Evolutionary conservation across 2,113 vertebrate species (phyloP).

Genomic region (Scartelaos histophorus): DNA sequence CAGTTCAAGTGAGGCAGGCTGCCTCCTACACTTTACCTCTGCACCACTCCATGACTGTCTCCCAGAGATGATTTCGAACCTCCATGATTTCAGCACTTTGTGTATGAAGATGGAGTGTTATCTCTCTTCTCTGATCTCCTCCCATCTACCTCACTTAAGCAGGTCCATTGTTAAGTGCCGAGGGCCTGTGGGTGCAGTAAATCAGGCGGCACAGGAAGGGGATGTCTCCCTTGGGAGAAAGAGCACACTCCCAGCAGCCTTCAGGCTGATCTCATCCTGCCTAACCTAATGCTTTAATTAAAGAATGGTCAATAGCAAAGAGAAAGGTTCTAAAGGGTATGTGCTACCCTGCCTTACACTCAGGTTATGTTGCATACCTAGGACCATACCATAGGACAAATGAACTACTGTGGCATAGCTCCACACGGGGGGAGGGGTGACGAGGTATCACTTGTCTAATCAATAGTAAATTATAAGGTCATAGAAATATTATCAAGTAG

Average conservation of each 20-base stretch:
- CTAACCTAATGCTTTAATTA: slow-evolving; percentile 69
- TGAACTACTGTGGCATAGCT: neutral
- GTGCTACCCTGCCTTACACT: slow-evolving; percentile 36
- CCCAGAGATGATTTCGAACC: slow-evolving; percentile 60
- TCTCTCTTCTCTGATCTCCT: slow-evolving; percentile 66
- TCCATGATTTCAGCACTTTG: slow-evolving; percentile 69
- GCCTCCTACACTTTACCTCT: slow-evolving; percentile 60
- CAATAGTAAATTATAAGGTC: neutral
- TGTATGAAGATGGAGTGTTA: slow-evolving; percentile 73
- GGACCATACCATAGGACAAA: slow-evolving; percentile 22
- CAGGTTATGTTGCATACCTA: slow-evolving; percentile 37
- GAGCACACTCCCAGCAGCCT: slow-evolving; percentile 70
- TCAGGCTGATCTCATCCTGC: slow-evolving; percentile 71
- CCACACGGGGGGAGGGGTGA: too few relatives aligned
- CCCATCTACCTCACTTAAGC: slow-evolving; percentile 74
- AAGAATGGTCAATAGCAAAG: slow-evolving; percentile 71
- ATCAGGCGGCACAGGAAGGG: slow-evolving; percentile 73
- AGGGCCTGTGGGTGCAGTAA: slow-evolving; percentile 75
- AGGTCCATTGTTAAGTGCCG: slow-evolving; percentile 78
- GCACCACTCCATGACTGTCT: slow-evolving; percentile 57
- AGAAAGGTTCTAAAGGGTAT: slow-evolving; percentile 59
- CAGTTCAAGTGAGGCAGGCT: slow-evolving; percentile 39
- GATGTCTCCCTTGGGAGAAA: slow-evolving; percentile 71
- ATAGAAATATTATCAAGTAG: neutral
- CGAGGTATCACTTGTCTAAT: slow-evolving; percentile 7